Base-by-base conservation (phyloP, 2,888 invertebrate species). In the Diogma glabrata region DNA sequence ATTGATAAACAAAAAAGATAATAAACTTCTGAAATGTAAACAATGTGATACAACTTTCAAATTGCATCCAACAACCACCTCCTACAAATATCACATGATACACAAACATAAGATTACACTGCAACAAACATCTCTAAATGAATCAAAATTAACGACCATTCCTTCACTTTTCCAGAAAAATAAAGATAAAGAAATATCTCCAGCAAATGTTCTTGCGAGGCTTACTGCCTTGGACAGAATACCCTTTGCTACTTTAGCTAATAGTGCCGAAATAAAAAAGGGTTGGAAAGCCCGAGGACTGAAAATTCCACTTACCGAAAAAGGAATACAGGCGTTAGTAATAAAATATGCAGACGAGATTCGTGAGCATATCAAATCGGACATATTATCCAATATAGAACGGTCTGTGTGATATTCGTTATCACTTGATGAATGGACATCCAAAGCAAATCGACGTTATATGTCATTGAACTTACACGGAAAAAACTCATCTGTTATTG, bases 261-360 rank as follows among this genome's bases (percentile, higher is more conserved):
- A 38, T 19, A 38, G 16, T 16, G 38, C 19, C 22, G 43, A 43
- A 38, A 43, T 43, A 20, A 43, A 43, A 43, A 43, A 43, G 19
- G 43, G 43, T 10, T 38, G 17, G 38, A 38, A 4, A 38, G 38
- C 38, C 19, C 17, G 10, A 38, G 38, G 30, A 26, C 30, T 10
- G 30, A 17, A 47, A 17, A 47, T 47, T 16, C 28, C 47, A 19
- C 12, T 30, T 9, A 30, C 47, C 17, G 47, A 47, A 30, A 47
- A 47, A 3, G 12, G 47, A 5, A 30, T 47, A n/a, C 26, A 30
- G 16, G 30, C 17, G 2, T 19, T 20, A 9, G 47, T 47, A 5
- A 12, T 47, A 10, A 12, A 30, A n/a, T 47, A 47, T 20, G 36
- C 47, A 19, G 30, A 12, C n/a, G 17, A 17, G 30, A 4, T 47